These are phyloP conservation scores for Poicephalus meyeri DNA, from an alignment of 2,113 vertebrate genomes.

Conservation along the genomic window DNA sequence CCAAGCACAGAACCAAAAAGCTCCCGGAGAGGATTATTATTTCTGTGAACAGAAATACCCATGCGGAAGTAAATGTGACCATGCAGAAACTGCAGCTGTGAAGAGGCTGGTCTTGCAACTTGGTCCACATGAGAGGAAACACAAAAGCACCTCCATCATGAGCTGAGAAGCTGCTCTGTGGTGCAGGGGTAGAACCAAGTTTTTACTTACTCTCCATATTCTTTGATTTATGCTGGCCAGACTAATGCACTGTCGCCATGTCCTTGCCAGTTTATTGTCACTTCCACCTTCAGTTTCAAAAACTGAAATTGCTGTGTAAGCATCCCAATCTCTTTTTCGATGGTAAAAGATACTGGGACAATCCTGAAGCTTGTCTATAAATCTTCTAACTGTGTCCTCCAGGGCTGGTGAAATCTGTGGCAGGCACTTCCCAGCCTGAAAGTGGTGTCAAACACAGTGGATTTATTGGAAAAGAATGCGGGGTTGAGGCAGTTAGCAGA, in stretches of 20 bases:
- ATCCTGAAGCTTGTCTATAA: background rate
- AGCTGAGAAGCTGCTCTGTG: background rate
- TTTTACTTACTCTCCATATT: background rate
- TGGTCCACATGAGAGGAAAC: background rate
- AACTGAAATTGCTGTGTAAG: background rate
- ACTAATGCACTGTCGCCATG: background rate
- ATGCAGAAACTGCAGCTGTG: rapidly evolving
- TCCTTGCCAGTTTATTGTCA: background rate
- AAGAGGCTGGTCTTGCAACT: background rate
- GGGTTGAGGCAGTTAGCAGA: background rate
- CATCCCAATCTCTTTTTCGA: background rate
- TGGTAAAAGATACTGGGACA: rapidly evolving
- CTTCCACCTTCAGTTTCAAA: background rate
- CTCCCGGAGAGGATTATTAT: background rate
- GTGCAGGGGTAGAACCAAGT: background rate
- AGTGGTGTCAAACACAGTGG: background rate
- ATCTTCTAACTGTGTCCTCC: background rate
- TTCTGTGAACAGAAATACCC: background rate
- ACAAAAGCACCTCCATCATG: too few species aligned
- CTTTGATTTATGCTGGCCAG: background rate
- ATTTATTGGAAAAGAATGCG: background rate
- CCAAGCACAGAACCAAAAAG: background rate
- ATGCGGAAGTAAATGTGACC: background rate
- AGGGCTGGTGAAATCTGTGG: too few species aligned
- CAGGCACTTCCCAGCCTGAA: background rate